Conservation (phyloP, 2,113 vertebrate species). For the Eretmodus cyanostictus region DNA sequence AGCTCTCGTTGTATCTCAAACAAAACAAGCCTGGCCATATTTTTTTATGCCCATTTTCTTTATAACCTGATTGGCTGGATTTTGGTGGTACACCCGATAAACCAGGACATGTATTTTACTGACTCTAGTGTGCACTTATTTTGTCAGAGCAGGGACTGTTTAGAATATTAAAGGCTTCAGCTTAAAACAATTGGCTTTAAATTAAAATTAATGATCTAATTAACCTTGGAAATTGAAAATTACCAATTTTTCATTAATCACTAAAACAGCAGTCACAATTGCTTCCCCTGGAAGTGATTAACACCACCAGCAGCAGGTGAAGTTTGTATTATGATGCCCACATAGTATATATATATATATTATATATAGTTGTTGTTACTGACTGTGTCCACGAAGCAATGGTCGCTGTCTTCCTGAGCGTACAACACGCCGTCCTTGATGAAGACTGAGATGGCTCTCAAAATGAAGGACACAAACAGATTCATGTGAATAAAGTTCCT, state of each 20-base stretch:
- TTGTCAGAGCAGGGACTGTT: background rate
- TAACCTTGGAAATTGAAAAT: background rate
- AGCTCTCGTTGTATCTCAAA: background rate
- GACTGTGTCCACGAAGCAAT: constrained; percentile 86
- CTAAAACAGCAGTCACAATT: background rate
- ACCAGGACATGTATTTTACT: background rate
- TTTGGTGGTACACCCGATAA: background rate
- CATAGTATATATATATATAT: background rate
- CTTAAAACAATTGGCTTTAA: background rate
- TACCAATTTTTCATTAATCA: background rate
- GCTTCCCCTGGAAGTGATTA: background rate
- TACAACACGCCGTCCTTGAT: constrained; percentile 96
- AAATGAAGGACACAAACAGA: constrained; percentile 94
- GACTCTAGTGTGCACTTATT: background rate
- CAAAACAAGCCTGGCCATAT: background rate
- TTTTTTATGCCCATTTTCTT: background rate
- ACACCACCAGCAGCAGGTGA: background rate
- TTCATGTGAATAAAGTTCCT: constrained; percentile 99
- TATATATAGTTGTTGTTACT: background rate
- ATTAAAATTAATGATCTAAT: background rate
- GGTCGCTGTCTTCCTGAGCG: constrained; percentile 85
- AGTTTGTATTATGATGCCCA: background rate
- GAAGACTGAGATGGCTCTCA: constrained; percentile 94
- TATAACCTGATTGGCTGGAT: background rate
- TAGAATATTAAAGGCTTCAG: background rate